phyloP scores from a whole-genome alignment of 37 sponge, comb jelly and placozoan genomes.

The Cliona cf. orientalis region DNA sequence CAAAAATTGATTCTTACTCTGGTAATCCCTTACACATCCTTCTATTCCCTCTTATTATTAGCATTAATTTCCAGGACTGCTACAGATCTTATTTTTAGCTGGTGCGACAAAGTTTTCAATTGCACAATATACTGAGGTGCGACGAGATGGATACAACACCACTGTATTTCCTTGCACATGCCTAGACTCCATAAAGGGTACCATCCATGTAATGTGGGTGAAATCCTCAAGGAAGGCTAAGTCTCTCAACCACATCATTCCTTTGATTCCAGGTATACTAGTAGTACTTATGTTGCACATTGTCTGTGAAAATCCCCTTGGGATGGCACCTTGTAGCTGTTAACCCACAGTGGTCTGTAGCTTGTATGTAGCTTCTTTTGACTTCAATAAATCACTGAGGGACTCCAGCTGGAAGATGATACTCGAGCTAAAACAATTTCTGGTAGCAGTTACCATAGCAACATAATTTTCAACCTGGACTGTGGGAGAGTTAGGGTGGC shows the following conservation, averaged over 20 bases:
- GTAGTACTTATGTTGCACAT: background rate
- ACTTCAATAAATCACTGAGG: no score
- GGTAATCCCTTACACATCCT: background rate
- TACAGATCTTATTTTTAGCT: background rate
- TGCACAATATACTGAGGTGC: constrained; percentile 3
- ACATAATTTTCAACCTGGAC: no score
- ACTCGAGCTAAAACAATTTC: no score
- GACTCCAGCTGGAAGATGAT: no score
- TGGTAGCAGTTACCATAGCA: no score
- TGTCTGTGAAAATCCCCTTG: no score
- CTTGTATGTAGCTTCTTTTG: no score
- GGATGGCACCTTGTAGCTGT: no score
- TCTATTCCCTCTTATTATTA: background rate
- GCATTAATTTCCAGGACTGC: background rate
- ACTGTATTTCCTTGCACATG: constrained; percentile 19
- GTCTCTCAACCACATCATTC: background rate
- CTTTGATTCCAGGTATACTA: constrained; percentile 1
- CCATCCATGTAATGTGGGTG: background rate
- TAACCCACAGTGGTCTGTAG: no score
- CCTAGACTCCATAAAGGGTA: background rate
- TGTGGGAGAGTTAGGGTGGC: no score
- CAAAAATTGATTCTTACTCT: constrained; percentile 4
- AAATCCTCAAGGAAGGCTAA: background rate
- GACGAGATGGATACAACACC: constrained; percentile 11
- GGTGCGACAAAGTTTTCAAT: constrained; percentile 4